These are phyloP conservation scores for Scaptomyza hsui DNA, from an alignment of 1,140 invertebrate species.

Conservation along the genomic window DNA sequence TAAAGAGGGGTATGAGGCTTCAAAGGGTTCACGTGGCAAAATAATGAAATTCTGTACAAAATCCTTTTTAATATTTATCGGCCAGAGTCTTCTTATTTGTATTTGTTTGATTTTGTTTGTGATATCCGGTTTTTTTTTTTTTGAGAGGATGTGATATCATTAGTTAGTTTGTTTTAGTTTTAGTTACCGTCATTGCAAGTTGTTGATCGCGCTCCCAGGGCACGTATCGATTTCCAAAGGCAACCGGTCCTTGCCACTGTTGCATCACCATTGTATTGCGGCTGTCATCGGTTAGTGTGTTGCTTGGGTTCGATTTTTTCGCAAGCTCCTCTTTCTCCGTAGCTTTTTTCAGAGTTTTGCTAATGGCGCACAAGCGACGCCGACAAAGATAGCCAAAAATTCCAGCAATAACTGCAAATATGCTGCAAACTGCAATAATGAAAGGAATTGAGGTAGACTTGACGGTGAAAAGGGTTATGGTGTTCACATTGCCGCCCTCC, in stretches of 20 bases:
- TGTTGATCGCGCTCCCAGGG: constrained; percentile 89
- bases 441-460: constrained; percentile 86
- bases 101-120: too few species aligned
- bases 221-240: constrained; percentile 91
- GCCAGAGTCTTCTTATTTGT: too few species aligned
- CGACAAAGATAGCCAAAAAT: constrained; percentile 85
- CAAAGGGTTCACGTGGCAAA: too few species aligned
- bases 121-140: too few species aligned
- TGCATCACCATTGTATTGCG: constrained; percentile 85
- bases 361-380: constrained; percentile 85
- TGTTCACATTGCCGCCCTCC: constrained; percentile 11
- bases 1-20: too few species aligned
- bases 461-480: constrained; percentile 53
- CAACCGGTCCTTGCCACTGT: constrained; percentile 90
- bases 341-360: constrained; percentile 83
- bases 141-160: too few species aligned
- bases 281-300: constrained; percentile 73
- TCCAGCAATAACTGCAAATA: constrained; percentile 86
- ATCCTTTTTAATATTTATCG: too few species aligned
- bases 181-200: constrained; percentile 72
- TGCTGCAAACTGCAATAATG: constrained; percentile 84
- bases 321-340: constrained; percentile 87
- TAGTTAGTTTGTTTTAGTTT: too few species aligned
- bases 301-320: constrained; percentile 79
- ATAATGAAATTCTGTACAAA: too few species aligned